These are phyloP conservation scores for Spinus olivaceus DNA, from an alignment of 2,797 vertebrate genomes.

Conservation along the genomic window DNA sequence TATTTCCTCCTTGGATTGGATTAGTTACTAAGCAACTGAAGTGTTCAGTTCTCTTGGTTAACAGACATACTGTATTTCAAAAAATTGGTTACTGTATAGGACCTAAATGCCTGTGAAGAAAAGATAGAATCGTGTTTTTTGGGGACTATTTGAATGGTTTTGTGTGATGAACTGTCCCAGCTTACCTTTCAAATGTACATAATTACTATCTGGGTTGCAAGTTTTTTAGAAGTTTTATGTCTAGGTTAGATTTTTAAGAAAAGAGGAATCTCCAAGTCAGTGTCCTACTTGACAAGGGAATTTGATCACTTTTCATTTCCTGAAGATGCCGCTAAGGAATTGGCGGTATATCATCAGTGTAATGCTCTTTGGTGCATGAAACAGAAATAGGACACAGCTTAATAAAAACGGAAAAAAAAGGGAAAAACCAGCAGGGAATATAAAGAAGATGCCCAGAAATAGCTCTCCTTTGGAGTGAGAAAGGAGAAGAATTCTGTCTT, in stretches of 20 bases:
- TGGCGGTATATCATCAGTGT: not conserved
- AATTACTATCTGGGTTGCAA: not conserved
- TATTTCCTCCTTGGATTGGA: constrained; percentile 74
- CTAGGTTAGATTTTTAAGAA: not conserved
- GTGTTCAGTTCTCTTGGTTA: constrained; percentile 76
- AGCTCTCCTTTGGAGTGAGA: not conserved
- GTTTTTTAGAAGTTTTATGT: not conserved
- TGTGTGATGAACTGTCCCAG: not conserved
- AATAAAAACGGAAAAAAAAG: not conserved
- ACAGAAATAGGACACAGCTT: constrained; percentile 9
- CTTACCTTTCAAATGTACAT: not conserved
- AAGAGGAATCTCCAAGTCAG: not conserved
- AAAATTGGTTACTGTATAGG: constrained; percentile 40
- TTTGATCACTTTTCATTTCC: constrained; percentile 19
- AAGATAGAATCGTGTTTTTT: not conserved
- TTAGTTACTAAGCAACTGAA: constrained; percentile 81
- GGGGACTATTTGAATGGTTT: not conserved
- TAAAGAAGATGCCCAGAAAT: not conserved
- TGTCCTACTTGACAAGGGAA: not conserved
- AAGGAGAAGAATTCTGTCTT: not conserved
- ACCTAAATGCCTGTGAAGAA: not conserved
- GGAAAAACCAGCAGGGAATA: not conserved
- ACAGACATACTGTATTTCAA: constrained; percentile 67
- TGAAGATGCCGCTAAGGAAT: not conserved
- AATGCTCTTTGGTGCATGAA: not conserved